Percentiles rank a stretch among this genome's conserved stretches.
These are phyloP conservation scores for Phrynocephalus forsythii DNA, from an alignment of 2,797 vertebrate species.

Conservation along the genomic window DNA sequence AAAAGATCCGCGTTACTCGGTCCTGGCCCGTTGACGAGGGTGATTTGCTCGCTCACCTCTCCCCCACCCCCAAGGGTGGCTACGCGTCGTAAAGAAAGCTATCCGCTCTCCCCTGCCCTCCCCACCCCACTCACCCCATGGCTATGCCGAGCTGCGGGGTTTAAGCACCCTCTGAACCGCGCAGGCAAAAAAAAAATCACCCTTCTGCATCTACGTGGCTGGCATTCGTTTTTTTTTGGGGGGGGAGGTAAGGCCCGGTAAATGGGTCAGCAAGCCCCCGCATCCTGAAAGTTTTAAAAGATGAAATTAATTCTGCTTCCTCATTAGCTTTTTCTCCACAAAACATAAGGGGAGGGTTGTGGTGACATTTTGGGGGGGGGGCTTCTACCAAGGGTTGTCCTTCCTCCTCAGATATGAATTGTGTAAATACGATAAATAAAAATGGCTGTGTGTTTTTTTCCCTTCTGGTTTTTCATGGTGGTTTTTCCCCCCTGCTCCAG, in stretches of 20 bases:
- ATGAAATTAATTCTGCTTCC: slow-evolving; percentile 31
- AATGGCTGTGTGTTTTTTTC: too few relatives aligned
- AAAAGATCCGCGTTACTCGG: background rate
- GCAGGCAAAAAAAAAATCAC: background rate
- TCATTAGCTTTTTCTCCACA: background rate
- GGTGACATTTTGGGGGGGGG: background rate
- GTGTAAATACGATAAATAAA: slow-evolving; percentile 9
- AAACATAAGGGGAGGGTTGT: background rate
- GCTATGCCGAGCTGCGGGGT: background rate
- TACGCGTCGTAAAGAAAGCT: background rate
- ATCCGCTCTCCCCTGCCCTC: background rate
- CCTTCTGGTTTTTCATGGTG: background rate
- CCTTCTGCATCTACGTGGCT: background rate
- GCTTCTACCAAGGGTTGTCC: background rate
- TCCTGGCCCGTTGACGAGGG: background rate
- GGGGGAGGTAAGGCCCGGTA: background rate
- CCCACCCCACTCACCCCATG: background rate
- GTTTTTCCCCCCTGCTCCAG: background rate
- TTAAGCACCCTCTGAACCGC: background rate
- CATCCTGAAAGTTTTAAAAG: slow-evolving; percentile 15
- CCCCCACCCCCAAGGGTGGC: background rate
- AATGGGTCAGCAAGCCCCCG: background rate
- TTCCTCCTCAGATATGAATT: background rate
- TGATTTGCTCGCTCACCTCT: too few relatives aligned
- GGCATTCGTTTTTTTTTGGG: background rate